Conservation (phyloP, 2,113 vertebrate genomes). For the Mesoclemmys tuberculata region DNA sequence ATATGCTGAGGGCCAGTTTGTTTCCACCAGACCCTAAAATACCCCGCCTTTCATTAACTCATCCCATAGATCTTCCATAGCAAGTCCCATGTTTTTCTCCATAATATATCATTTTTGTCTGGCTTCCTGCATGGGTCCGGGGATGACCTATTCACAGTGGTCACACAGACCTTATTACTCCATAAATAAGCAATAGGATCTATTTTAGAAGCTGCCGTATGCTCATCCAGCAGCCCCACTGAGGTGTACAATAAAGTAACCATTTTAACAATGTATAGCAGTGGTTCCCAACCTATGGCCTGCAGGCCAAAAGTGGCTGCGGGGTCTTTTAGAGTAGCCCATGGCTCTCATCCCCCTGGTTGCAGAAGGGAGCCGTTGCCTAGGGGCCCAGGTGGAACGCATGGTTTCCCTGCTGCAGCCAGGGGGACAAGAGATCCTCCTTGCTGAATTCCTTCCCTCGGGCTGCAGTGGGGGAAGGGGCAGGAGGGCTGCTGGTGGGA, state of each 20-base stretch:
- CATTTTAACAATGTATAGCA: not conserved
- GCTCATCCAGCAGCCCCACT: not conserved
- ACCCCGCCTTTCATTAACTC: not conserved
- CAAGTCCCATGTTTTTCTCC: not conserved
- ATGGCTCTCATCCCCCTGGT: no score
- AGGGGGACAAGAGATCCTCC: no score
- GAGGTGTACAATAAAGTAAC: accelerated
- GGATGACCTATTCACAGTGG: not conserved
- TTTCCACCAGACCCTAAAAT: not conserved
- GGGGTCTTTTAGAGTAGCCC: no score
- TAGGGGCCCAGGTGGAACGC: no score
- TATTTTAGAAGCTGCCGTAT: accelerated
- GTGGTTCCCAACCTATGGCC: no score
- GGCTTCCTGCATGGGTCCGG: not conserved
- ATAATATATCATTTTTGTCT: not conserved
- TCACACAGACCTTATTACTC: not conserved
- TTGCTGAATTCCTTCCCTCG: no score
- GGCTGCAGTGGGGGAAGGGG: no score
- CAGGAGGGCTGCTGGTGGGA: no score
- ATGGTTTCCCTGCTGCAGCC: no score
- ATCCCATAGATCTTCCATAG: not conserved
- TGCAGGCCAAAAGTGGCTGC: no score
- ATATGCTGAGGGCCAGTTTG: not conserved
- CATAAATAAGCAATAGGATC: constrained; percentile 6
- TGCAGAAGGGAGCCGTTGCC: no score